phyloP scores from a whole-genome alignment of 92 coral and sea anemone species.

The Heteractis magnifica region DNA sequence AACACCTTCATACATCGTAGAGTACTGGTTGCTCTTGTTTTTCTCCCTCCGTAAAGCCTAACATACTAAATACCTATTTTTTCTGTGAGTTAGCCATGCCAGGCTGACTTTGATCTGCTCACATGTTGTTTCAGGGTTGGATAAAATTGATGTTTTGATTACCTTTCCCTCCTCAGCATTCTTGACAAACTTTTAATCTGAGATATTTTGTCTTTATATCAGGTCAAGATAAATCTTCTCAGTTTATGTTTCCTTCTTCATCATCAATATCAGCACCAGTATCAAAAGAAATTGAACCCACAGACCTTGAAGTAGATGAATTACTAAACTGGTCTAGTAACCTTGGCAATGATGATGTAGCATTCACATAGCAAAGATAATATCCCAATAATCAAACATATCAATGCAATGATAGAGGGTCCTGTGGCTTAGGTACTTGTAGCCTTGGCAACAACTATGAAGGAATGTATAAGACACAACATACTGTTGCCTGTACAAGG shows the following conservation, averaged over 20 bases:
- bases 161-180: background rate
- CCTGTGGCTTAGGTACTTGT: too few relatives aligned
- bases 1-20: background rate
- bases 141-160: background rate
- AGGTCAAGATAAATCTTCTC: background rate
- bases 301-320: conserved; percentile 79
- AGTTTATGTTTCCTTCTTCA: conserved; percentile 3
- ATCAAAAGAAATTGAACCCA: conserved; percentile 66
- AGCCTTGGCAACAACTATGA: background rate
- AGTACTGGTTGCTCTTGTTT: too few relatives aligned
- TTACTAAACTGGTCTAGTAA: conserved; percentile 75
- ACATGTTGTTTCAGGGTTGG: too few relatives aligned
- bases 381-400: too few relatives aligned
- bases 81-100: too few relatives aligned
- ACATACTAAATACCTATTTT: too few relatives aligned
- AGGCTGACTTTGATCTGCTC: too few relatives aligned
- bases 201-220: background rate
- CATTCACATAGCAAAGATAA: background rate
- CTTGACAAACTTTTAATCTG: background rate
- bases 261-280: conserved; percentile 51
- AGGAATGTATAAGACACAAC: too few relatives aligned
- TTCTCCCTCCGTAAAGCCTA: too few relatives aligned
- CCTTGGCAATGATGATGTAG: conserved; percentile 35
- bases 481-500: too few relatives aligned
- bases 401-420: too few relatives aligned